Evolutionary conservation across 2,888 invertebrate species (phyloP), one percentile per base, ranked within the genome.

Genomic region (Cosmopolites sordidus): DNA sequence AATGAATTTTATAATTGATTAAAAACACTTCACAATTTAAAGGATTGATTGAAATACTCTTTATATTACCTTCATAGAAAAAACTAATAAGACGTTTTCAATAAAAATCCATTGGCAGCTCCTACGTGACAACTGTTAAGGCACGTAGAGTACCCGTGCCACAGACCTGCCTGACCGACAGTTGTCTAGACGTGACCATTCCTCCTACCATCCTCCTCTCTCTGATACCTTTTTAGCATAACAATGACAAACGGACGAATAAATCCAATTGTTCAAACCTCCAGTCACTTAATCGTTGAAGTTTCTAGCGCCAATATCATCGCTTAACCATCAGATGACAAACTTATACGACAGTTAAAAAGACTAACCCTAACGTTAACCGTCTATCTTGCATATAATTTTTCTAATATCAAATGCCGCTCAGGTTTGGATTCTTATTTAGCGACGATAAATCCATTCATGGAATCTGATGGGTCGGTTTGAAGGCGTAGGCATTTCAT

Each of bases 111-210:
- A n/a, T 42, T 42, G 29, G 42, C 41, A 18, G 15, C 8, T 6
- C 27, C 11, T 39, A 56, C 59, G 58, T 58, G 57, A 44, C 56
- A 55, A 54, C 58, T 58, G 48, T 54, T 56, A 56, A 55, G 60
- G 59, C 65, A 64, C 64, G 65, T 64, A 64, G 48, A 45, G 45
- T 49, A 50, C 65, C 62, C 65, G 65, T 65, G 65, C 64, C 63
- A 58, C 61, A 60, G 59, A 54, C 58, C 50, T 53, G 49, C 56
- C 54, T 47, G 58, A 51, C 58, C 57, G 55, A 58, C 48, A 51
- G 51, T 58, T 46, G 58, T 53, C 57, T 56, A 51, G 58, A 53
- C 56, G 58, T 58, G 62, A 59, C 60, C 54, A 54, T 58, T 56
- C 61, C 59, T 43, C 59, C 52, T 22, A 8, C 22, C 22, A 22